A percentile compares a stretch with the other conserved stretches of the same genome.
Conservation (phyloP, 2,888 invertebrate species). For the Stenolophus ochropezus region DNA sequence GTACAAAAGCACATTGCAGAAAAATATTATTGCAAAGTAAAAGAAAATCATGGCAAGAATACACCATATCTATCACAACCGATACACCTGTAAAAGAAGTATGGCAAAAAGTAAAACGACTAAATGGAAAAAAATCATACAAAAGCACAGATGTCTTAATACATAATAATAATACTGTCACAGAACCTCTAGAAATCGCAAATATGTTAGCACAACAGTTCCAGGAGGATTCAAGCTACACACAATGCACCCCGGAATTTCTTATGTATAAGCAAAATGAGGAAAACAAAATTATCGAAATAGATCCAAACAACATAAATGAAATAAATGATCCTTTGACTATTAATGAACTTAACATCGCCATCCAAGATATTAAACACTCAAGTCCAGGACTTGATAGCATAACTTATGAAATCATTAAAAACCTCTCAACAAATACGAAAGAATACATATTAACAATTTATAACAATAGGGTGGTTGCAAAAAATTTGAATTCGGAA, state of each 20-base stretch:
- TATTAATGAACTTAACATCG: neutral
- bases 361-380: neutral
- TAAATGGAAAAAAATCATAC: neutral
- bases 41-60: neutral
- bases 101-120: neutral
- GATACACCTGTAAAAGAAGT: neutral
- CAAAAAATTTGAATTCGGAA: too few relatives aligned
- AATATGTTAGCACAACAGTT: constrained; percentile 2
- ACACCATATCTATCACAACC: neutral
- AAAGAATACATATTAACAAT: neutral
- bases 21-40: neutral
- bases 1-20: neutral
- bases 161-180: neutral
- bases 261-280: neutral
- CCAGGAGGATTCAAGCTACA: neutral
- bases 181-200: too few relatives aligned
- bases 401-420: neutral
- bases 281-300: neutral
- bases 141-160: neutral
- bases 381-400: neutral
- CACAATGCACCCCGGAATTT: neutral
- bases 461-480: too few relatives aligned
- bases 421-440: neutral
- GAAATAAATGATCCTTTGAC: constrained; percentile 1
- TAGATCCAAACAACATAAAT: neutral